A percentile compares a stretch with the other conserved stretches of the same genome.
Evolutionary conservation across 2,113 vertebrate genomes (phyloP).

Genomic region (Amphiprion ocellaris): DNA sequence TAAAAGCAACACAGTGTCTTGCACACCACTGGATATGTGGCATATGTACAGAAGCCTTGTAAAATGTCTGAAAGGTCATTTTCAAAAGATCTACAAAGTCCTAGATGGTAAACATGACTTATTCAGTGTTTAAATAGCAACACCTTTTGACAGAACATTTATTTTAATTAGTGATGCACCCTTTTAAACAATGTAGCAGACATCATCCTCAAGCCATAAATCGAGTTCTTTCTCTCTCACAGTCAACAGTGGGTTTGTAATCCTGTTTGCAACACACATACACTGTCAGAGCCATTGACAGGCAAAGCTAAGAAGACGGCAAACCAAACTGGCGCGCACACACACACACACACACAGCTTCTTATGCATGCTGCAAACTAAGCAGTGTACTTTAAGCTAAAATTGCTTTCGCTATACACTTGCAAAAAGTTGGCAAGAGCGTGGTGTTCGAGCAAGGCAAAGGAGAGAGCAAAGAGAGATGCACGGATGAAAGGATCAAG

Average conservation of each 20-base stretch:
- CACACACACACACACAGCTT: slow-evolving; percentile 22
- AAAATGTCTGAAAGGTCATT: slow-evolving; percentile 3
- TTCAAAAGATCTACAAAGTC: slow-evolving; percentile 4
- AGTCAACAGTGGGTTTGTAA: slow-evolving; percentile 61
- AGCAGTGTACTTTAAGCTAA: slow-evolving; percentile 54
- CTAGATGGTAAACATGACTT: not conserved
- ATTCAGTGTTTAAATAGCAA: slow-evolving; percentile 29
- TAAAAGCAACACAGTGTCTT: not conserved
- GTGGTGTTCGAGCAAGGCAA: slow-evolving; percentile 2
- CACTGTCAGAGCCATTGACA: slow-evolving; percentile 36
- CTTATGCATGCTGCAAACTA: slow-evolving; percentile 55
- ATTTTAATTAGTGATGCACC: slow-evolving; percentile 43
- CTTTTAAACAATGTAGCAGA: slow-evolving; percentile 21
- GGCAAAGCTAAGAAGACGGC: slow-evolving; percentile 51
- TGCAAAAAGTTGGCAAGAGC: slow-evolving; percentile 49
- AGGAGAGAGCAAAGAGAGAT: slow-evolving; percentile 12
- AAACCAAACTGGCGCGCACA: not conserved
- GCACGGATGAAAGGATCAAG: slow-evolving; percentile 39
- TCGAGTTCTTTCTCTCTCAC: slow-evolving; percentile 28
- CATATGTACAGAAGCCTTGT: not conserved
- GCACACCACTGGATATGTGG: not conserved
- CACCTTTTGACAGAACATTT: slow-evolving; percentile 37
- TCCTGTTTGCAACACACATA: slow-evolving; percentile 60
- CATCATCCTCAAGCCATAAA: slow-evolving; percentile 34
- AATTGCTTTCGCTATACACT: slow-evolving; percentile 40